Percentiles rank a stretch among this genome's conserved stretches.
These are phyloP conservation scores for Cyprinella venusta DNA, from an alignment of 2,797 vertebrate species.

Conservation along the genomic window DNA sequence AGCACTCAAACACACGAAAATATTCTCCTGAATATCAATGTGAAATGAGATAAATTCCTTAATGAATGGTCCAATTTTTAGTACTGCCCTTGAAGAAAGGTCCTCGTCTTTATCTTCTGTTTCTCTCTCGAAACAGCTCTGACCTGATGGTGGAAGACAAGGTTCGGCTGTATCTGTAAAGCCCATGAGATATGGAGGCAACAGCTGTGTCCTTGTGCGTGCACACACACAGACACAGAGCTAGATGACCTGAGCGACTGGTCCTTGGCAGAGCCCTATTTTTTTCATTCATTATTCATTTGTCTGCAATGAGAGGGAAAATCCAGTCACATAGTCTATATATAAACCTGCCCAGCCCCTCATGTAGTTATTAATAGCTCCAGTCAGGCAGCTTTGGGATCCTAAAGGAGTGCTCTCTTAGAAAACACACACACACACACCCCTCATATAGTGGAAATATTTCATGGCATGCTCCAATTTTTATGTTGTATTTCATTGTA, in stretches of 20 bases:
- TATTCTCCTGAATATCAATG: slow-evolving; percentile 35
- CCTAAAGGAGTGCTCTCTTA: slow-evolving; percentile 57
- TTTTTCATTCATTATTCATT: slow-evolving; percentile 80
- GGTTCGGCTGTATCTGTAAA: slow-evolving; percentile 41
- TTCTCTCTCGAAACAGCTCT: not conserved
- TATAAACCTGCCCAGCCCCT: slow-evolving; percentile 77
- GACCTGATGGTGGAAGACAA: slow-evolving; percentile 31
- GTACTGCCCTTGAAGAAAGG: not conserved
- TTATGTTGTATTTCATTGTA: not conserved
- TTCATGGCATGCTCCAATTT: slow-evolving; percentile 4
- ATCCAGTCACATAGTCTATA: slow-evolving; percentile 82
- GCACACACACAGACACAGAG: slow-evolving; percentile 5
- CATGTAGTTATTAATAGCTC: slow-evolving; percentile 77
- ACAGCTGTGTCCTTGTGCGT: slow-evolving; percentile 15
- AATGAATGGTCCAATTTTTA: not conserved
- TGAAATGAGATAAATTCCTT: not conserved
- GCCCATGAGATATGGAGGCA: slow-evolving; percentile 48
- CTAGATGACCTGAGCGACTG: slow-evolving; percentile 51
- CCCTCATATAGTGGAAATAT: not conserved
- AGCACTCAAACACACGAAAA: slow-evolving; percentile 23
- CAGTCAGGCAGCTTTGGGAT: slow-evolving; percentile 66
- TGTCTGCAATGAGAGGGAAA: slow-evolving; percentile 78
- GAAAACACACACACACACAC: not conserved
- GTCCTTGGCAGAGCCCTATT: slow-evolving; percentile 69
- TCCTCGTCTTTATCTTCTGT: not conserved